Evolutionary conservation across 2,888 invertebrate genomes (phyloP), one percentile per base, ranked within the genome.

Genomic region (Agrotis ipsilon): DNA sequence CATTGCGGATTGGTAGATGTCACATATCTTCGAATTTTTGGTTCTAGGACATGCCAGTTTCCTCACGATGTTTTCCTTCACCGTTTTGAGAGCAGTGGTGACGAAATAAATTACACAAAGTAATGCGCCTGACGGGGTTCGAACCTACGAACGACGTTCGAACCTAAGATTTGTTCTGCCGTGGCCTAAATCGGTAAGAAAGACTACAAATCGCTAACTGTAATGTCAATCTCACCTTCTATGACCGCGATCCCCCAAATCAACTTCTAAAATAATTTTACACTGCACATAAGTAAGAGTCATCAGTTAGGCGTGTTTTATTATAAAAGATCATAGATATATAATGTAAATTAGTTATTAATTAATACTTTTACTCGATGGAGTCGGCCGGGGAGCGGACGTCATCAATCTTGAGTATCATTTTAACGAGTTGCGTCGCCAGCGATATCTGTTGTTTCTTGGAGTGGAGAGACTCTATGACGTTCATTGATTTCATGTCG

Each of bases 381-480:
- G 91, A 84, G 78, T 97, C 96, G 0, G 96, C 96, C 6, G 97
- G 97, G 6, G 97, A 97, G 73, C 97, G 97, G 52, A 99, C 98
- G 92, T 99, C 99, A 92, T 99, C 99, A 75, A 99, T 99, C 96
- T 99, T 99, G 83, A 99, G 97, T 83, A 99, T 99, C 99, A 99
- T 99, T 93, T 99, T 99, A 65, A 99, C 99, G 78, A 99, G 97
- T 91, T 99, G 99, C 0, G 99, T 99, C 24, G 99, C 99, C 83
- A 99, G 96, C 46, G 99, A 96, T 75, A 99, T 98, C 96, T 99
- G 99, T 90, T 99, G 99, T 88, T 98, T 98, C 97, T 99, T 99
- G 49, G 99, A 99, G 93, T 98, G 98, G 62, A 99, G 97, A 0
- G 99, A 99, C 96, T 99, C 99, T 73, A 99, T 98, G 18, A 99